Base-by-base conservation (phyloP, 2,113 vertebrate species). In the Trinectes maculatus region DNA sequence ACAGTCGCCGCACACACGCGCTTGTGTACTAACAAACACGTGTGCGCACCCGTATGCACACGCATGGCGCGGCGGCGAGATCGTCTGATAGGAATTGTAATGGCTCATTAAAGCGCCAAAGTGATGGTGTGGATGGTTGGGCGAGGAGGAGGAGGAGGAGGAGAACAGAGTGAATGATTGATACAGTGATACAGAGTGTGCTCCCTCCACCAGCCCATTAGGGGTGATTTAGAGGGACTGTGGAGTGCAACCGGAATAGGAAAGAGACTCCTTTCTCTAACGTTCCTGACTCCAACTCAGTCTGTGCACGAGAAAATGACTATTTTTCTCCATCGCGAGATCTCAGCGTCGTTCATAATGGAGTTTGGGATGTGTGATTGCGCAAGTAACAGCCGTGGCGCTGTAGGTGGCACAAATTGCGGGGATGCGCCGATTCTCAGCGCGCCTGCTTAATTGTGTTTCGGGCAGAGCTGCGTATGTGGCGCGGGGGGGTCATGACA, bases 51-150 rank as follows among this genome's bases (percentile, higher is more conserved):
- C 46, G 21, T 22, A 51, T 31, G 36, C 55, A 44, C 67, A 64
- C 62, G 40, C 68, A 47, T 66, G 65, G 77, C 62, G 44, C 75
- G 40, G n/a, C n/a, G n/a, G n/a, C n/a, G 62, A 79, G 87, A 82
- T 82, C 11, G 74, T 78, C 85, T 88, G 86, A 89, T 88, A 88
- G 85, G 84, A 87, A 86, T 86, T 67, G 83, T 85, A 89, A 90
- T 87, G 89, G 86, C 87, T 92, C 89, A 90, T 92, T 92, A 90
- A 85, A 78, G 84, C 81, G 62, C 63, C 81, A 84, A 86, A 87
- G 86, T 85, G 84, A 87, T 82, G 68, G 65, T 21, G 84, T 34
- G 83, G 80, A 82, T 71, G 87, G 77, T 69, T 80, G 61, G 77
- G 77, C 62, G 60, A 85, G 80, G 82, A 85, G 76, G 72, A 85